Conservation (phyloP, 2,113 vertebrate species). For the Hydrolagus affinis region DNA sequence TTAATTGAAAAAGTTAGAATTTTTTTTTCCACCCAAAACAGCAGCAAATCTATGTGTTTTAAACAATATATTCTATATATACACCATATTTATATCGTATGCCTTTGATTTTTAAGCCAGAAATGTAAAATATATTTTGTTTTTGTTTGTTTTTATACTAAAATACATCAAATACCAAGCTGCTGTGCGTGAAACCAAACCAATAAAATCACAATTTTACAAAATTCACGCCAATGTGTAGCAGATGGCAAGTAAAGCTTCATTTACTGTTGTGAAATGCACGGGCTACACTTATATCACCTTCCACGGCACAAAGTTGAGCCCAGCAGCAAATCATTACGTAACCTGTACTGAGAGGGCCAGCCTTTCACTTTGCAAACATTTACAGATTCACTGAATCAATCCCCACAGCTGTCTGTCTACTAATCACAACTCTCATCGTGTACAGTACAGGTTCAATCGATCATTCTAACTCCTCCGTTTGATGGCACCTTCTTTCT, state of each 20-base stretch:
- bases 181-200: constrained; percentile 22
- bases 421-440: not conserved
- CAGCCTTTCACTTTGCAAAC: constrained; percentile 24
- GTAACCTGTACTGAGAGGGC: constrained; percentile 28
- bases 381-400: constrained; percentile 33
- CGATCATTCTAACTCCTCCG: constrained; percentile 9
- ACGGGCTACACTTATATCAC: constrained; percentile 20
- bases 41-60: constrained; percentile 31
- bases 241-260: constrained; percentile 31
- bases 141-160: no score
- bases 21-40: constrained; percentile 31
- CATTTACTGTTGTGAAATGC: constrained; percentile 32
- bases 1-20: constrained; percentile 33
- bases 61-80: constrained; percentile 33
- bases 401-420: constrained; percentile 27
- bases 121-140: constrained; percentile 33
- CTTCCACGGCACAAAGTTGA: constrained; percentile 1
- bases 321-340: constrained; percentile 18
- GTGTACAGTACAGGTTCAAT: constrained; percentile 15
- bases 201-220: constrained; percentile 26
- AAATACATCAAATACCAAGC: constrained; percentile 33
- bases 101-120: constrained; percentile 17
- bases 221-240: constrained; percentile 30
- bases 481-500: constrained; percentile 31
- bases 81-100: constrained; percentile 33